Evolutionary conservation across 2,888 invertebrate genomes (phyloP).

Genomic region (Cryptus viduatorius): DNA sequence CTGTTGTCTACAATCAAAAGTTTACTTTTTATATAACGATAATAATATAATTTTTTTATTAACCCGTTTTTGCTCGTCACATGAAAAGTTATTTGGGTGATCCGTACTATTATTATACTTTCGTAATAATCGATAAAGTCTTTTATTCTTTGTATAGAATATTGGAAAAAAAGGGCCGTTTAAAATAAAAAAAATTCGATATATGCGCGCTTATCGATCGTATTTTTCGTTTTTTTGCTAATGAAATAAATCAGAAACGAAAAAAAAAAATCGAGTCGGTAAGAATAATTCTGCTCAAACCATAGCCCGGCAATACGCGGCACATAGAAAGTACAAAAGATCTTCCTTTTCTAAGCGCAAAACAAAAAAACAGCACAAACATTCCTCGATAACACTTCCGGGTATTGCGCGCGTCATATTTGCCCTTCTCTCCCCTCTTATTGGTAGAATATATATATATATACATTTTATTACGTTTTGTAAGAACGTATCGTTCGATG

Average conservation of each 20-base stretch:
- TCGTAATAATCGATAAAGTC: conserved; percentile 43
- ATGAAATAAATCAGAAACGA: not conserved
- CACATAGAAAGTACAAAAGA: conserved; percentile 80
- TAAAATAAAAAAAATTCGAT: conserved; percentile 47
- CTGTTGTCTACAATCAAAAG: conserved; percentile 81
- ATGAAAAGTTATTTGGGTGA: conserved; percentile 39
- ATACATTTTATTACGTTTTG: conserved; percentile 23
- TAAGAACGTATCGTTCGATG: conserved; percentile 17
- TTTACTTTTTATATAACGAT: conserved; percentile 79
- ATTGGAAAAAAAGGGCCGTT: conserved; percentile 24
- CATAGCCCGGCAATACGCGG: conserved; percentile 68
- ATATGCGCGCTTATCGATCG: not conserved
- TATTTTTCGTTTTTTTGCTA: not conserved
- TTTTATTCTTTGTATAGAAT: conserved; percentile 33
- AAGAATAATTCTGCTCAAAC: conserved; percentile 74
- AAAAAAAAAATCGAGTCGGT: conserved; percentile 65
- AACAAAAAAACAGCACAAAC: conserved; percentile 37
- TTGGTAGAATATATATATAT: conserved; percentile 17
- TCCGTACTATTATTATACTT: conserved; percentile 48
- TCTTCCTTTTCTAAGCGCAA: conserved; percentile 69
- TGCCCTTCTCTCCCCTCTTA: conserved; percentile 24
- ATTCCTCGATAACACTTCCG: conserved; percentile 51
- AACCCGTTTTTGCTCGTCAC: conserved; percentile 28
- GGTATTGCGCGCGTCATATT: conserved; percentile 28
- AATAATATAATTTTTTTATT: conserved; percentile 75